Evolutionary conservation across 2,113 vertebrate species (phyloP).

Genomic region (Gopherus flavomarginatus): DNA sequence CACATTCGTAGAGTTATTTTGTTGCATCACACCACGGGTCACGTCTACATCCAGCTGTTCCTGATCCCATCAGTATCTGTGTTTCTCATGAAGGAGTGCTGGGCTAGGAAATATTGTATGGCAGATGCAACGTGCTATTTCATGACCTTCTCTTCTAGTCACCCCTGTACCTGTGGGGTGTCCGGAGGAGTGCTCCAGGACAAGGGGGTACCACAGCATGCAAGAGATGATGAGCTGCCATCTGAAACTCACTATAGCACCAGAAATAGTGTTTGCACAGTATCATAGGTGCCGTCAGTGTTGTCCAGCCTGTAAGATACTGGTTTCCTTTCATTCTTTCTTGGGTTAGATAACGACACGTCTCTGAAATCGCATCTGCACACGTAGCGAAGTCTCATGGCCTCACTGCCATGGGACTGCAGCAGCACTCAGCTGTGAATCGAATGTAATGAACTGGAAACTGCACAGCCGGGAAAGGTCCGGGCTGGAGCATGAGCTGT

Average conservation of each 20-base stretch:
- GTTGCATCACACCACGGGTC: accelerated
- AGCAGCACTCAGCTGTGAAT: not conserved
- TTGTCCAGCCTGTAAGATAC: not conserved
- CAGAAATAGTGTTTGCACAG: not conserved
- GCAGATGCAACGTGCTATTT: not conserved
- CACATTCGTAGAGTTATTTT: not conserved
- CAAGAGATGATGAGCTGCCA: not conserved
- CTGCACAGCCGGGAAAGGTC: not conserved
- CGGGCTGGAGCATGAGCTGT: not conserved
- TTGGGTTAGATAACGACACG: not conserved
- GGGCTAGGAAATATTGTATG: not conserved
- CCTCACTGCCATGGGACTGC: not conserved
- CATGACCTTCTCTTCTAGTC: not conserved
- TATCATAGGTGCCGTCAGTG: not conserved
- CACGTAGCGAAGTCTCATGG: not conserved
- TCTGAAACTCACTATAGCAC: not conserved
- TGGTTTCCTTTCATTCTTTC: not conserved
- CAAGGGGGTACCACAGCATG: not conserved
- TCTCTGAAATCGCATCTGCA: not conserved
- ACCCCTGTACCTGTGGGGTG: not conserved
- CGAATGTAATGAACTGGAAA: not conserved
- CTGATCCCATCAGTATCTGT: not conserved
- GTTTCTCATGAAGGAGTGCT: not conserved
- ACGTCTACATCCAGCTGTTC: accelerated
- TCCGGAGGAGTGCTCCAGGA: not conserved